Base-by-base conservation (phyloP, 2,113 vertebrate species). In the Pholis gunnellus region DNA sequence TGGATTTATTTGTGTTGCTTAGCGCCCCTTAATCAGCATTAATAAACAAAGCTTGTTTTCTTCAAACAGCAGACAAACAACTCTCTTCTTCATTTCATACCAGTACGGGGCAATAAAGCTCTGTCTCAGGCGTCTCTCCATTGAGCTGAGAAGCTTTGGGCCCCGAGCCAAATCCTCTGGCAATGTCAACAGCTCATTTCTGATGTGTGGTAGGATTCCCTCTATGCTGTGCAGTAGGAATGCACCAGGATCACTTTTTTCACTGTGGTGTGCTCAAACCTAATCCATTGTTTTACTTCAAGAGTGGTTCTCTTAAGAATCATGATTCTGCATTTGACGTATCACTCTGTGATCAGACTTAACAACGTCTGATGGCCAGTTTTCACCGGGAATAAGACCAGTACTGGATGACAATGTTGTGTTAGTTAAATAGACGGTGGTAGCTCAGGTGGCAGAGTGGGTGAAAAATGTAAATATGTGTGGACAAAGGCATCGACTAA, bases 101-200 rank as follows among this genome's bases (percentile, higher is more conserved):
- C 76, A 81, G 75, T 64, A 13, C 18, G 0, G 65, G 38, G 78
- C 82, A 83, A 75, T 87, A 76, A 72, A 79, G 67, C 31, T 78
- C 75, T 9, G 65, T 88, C 75, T 89, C 72, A 65, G 78, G 40
- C 63, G 31, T 80, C 83, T 88, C 40, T 81, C 81, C 81, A 86
- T 59, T 85, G 72, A 88, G 70, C 76, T 72, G 79, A 76, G 79
- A 78, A 75, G 79, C 81, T 76, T 78, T 1, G 22, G 89, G 93
- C 86, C 84, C 6, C n/a, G 1, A 89, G 87, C 92, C 93, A 91
- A 90, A 87, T 89, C 80, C 87, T 88, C 85, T 84, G 81, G 90
- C 87, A 89, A 90, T 83, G 86, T 90, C 92, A 88, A 84, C 86
- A 79, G 79, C 85, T 84, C 69, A 61, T 82, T 80, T 87, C 82